phyloP scores from a whole-genome alignment of 2,888 invertebrate genomes.

The Glaucopsyche alexis region DNA sequence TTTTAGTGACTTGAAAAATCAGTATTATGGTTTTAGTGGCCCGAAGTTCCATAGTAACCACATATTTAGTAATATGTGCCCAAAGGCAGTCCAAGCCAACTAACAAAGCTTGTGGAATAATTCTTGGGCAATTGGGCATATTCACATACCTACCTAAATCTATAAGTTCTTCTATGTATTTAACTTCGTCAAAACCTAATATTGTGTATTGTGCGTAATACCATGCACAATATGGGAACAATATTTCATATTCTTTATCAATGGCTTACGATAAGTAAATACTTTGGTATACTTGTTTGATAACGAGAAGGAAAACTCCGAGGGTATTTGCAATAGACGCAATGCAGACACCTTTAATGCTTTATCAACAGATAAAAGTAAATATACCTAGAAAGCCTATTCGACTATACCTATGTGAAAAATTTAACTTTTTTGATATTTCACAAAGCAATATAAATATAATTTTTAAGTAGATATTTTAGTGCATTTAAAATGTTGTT shows the following conservation, averaged over 20 bases:
- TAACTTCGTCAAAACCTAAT: background rate
- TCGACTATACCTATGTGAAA: background rate
- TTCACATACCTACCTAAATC: background rate
- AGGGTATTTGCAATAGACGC: conserved; percentile 1
- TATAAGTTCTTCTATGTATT: background rate
- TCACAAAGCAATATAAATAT: too few species aligned
- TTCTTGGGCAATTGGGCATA: background rate
- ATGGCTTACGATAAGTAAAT: background rate
- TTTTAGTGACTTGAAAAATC: too few species aligned
- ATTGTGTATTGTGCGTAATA: background rate
- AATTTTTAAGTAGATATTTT: too few species aligned
- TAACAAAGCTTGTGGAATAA: background rate
- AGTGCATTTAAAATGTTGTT: too few species aligned
- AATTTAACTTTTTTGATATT: background rate
- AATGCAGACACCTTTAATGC: background rate
- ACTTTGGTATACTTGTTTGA: background rate
- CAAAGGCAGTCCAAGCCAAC: too few species aligned
- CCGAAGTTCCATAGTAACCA: too few species aligned
- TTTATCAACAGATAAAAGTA: background rate
- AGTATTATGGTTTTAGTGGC: too few species aligned
- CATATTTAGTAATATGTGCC: too few species aligned
- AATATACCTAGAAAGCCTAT: background rate
- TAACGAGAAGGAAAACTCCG: background rate
- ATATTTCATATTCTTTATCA: background rate
- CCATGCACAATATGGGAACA: background rate